These are phyloP conservation scores for Dyspetes luteomarginatus DNA, from an alignment of 2,888 invertebrate species.

Conservation along the genomic window DNA sequence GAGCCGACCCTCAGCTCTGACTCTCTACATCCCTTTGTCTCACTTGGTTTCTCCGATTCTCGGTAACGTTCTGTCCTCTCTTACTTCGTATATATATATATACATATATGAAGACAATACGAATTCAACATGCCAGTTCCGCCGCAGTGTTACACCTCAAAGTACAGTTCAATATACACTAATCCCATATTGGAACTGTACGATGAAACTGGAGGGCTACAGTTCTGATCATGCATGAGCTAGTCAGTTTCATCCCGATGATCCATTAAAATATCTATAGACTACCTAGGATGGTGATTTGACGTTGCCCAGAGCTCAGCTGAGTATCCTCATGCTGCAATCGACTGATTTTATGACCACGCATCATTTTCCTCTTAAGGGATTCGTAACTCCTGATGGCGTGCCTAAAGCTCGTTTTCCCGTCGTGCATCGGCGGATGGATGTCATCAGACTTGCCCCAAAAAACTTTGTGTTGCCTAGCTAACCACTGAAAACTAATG, in stretches of 20 bases:
- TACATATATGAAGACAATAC: constrained; percentile 38
- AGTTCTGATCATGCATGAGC: not conserved
- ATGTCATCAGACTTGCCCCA: constrained; percentile 9
- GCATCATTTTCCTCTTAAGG: constrained; percentile 78
- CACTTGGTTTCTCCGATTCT: constrained; percentile 54
- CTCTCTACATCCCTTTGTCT: constrained; percentile 57
- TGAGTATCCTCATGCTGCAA: constrained; percentile 71
- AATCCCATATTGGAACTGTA: not conserved
- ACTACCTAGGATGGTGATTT: too few relatives aligned
- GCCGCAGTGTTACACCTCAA: constrained; percentile 69
- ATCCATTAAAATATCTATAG: not conserved
- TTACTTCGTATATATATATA: constrained; percentile 14
- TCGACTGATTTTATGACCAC: constrained; percentile 81
- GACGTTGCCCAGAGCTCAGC: constrained; percentile 73
- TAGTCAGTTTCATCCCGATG: not conserved
- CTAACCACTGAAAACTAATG: too few relatives aligned
- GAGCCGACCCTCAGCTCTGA: constrained; percentile 50
- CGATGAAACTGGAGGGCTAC: not conserved
- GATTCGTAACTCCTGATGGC: constrained; percentile 19
- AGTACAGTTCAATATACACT: not conserved
- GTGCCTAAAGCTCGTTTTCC: not conserved
- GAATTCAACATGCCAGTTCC: constrained; percentile 48
- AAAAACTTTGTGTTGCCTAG: too few relatives aligned
- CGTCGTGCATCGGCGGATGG: not conserved
- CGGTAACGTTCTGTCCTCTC: constrained; percentile 54